Percentiles rank a stretch among this genome's conserved stretches.
Evolutionary conservation across 1,140 invertebrate species (phyloP).

Genomic region (Metopolophium dirhodum): DNA sequence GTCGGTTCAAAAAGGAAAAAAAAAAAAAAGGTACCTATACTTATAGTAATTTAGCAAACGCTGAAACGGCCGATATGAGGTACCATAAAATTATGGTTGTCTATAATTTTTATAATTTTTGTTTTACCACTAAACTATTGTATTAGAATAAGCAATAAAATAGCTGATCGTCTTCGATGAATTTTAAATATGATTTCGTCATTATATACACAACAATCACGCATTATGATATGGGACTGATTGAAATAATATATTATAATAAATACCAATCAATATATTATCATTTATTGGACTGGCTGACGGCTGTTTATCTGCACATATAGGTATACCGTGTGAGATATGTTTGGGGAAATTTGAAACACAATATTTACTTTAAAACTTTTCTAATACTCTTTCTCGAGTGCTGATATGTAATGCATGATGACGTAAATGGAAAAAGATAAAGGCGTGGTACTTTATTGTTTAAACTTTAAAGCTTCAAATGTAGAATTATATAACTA

Average conservation of each 20-base stretch:
- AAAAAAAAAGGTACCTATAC: too few relatives aligned
- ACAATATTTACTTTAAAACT: slow-evolving; percentile 13
- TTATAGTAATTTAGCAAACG: not conserved
- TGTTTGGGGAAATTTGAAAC: not conserved
- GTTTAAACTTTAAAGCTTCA: too few relatives aligned
- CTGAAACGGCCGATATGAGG: not conserved
- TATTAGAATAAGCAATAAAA: not conserved
- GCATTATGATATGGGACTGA: not conserved
- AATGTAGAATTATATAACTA: too few relatives aligned
- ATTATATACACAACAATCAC: not conserved
- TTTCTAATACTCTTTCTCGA: not conserved
- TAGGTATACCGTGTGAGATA: not conserved
- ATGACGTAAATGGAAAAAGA: not conserved
- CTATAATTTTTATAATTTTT: not conserved
- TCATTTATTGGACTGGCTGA: not conserved
- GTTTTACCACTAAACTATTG: not conserved
- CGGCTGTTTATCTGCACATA: not conserved
- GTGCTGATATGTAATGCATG: not conserved
- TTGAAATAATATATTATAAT: too few relatives aligned
- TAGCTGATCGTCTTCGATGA: not conserved
- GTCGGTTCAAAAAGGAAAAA: too few relatives aligned
- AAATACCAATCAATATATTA: not conserved
- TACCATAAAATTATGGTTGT: not conserved
- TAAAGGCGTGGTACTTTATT: not conserved
- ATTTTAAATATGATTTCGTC: not conserved